phyloP scores from a whole-genome alignment of 1,140 invertebrate species.

The Drepana arcuata region DNA sequence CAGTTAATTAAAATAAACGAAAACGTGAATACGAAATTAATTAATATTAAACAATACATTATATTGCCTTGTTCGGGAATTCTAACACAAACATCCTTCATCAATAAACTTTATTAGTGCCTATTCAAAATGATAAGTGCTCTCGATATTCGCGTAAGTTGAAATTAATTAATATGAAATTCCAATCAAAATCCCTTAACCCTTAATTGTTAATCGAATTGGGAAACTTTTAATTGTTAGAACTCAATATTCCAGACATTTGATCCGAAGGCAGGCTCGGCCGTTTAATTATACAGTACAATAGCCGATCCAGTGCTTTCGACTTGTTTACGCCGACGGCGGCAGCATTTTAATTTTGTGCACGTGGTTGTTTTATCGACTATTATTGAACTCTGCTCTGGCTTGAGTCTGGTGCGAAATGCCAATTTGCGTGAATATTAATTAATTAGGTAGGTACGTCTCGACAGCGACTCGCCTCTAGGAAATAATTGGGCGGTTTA shows the following conservation, averaged over 20 bases:
- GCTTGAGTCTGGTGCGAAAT: too few relatives aligned
- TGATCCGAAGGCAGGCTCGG: constrained; percentile 12
- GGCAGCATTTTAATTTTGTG: constrained; percentile 16
- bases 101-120: constrained; percentile 5
- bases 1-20: too few relatives aligned
- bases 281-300: constrained; percentile 44
- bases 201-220: constrained; percentile 53
- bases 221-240: constrained; percentile 49
- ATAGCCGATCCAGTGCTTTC: constrained; percentile 20
- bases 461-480: too few relatives aligned
- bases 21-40: too few relatives aligned
- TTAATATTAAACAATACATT: too few relatives aligned
- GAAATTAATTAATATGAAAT: constrained; percentile 43
- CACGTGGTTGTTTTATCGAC: too few relatives aligned
- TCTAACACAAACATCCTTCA: too few relatives aligned
- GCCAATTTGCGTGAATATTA: too few relatives aligned
- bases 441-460: too few relatives aligned
- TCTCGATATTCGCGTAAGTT: constrained; percentile 8
- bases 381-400: too few relatives aligned
- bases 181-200: constrained; percentile 42
- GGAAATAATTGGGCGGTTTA: too few relatives aligned
- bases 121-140: constrained; percentile 1
- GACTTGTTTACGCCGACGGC: constrained; percentile 8
- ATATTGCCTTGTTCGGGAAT: too few relatives aligned
- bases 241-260: constrained; percentile 42